phyloP scores from a whole-genome alignment of 2,113 vertebrate species.

The Salvelinus sp. region DNA sequence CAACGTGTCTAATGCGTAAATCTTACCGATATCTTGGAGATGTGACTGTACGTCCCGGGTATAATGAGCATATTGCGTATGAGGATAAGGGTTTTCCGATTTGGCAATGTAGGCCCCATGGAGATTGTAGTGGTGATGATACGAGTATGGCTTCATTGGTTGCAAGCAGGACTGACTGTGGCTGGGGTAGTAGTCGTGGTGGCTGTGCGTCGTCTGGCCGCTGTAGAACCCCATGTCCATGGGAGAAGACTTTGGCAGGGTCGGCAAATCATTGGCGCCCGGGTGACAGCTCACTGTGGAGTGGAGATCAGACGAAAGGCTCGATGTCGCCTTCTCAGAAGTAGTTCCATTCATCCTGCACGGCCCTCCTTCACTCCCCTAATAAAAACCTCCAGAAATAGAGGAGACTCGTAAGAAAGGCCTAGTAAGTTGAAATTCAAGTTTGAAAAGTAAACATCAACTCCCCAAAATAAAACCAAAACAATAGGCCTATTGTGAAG shows the following conservation, averaged over 20 bases:
- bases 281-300: constrained; percentile 80
- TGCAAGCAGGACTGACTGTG: constrained; percentile 75
- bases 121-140: constrained; percentile 82
- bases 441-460: neutral
- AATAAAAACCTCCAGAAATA: neutral
- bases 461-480: neutral
- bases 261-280: constrained; percentile 83
- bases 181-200: constrained; percentile 80
- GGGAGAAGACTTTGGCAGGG: constrained; percentile 83
- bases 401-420: neutral
- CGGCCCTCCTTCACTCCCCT: neutral
- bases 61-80: constrained; percentile 79
- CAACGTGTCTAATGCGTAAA: constrained; percentile 23
- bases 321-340: constrained; percentile 85
- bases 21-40: constrained; percentile 80
- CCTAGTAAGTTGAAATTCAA: neutral
- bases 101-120: constrained; percentile 84
- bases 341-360: constrained; percentile 81
- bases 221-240: constrained; percentile 88
- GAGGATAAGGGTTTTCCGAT: constrained; percentile 83
- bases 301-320: constrained; percentile 81
- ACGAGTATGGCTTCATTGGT: constrained; percentile 78
- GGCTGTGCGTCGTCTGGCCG: constrained; percentile 64
- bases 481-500: neutral
- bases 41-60: constrained; percentile 79